Conservation (phyloP, 2,113 vertebrate species). For the Choloepus hoffmanni region DNA sequence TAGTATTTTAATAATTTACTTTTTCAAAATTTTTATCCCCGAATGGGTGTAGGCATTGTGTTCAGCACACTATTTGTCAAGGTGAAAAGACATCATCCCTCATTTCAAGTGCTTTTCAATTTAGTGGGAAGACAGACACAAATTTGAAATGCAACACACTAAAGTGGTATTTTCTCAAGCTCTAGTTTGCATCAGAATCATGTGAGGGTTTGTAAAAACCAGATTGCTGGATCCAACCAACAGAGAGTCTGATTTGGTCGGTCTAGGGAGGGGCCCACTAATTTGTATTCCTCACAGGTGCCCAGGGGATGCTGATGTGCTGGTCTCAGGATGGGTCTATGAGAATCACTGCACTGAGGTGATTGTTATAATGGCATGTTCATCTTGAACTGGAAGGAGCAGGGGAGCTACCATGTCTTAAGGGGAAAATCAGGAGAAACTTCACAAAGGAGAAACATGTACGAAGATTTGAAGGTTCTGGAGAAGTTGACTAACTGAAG, state of each 20-base stretch:
- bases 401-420: background rate
- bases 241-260: background rate
- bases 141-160: background rate
- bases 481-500: background rate
- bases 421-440: background rate
- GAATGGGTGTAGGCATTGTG: background rate
- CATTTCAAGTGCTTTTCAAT: background rate
- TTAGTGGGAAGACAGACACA: background rate
- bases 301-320: background rate
- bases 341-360: background rate
- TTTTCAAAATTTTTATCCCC: background rate
- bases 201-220: background rate
- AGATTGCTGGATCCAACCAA: background rate
- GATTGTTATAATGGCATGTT: background rate
- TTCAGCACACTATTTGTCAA: background rate
- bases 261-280: accelerated
- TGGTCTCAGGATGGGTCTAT: accelerated
- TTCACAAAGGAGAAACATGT: background rate
- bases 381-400: background rate
- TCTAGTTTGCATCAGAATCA: background rate
- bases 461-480: background rate
- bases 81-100: background rate
- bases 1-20: background rate
- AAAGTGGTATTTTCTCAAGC: background rate
- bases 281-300: background rate